phyloP scores from a whole-genome alignment of 2,113 vertebrate genomes.

The Danionella cerebrum region DNA sequence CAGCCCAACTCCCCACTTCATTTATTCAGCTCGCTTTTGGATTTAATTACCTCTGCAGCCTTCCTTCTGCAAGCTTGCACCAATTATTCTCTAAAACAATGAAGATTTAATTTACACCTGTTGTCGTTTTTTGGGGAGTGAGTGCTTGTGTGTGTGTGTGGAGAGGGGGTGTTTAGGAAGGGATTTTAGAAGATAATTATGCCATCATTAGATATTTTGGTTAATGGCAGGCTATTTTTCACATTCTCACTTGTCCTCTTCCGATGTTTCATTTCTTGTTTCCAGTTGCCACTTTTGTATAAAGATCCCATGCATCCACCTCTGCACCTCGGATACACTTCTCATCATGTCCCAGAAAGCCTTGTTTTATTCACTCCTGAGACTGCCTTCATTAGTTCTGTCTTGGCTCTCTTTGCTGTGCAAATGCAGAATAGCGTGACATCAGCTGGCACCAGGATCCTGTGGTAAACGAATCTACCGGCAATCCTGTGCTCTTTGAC shows the following conservation, averaged over 20 bases:
- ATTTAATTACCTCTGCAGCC: constrained; percentile 74
- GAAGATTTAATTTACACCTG: constrained; percentile 73
- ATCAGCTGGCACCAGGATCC: constrained; percentile 1
- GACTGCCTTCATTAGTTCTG: constrained; percentile 6
- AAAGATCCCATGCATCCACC: constrained; percentile 11
- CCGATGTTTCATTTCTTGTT: constrained; percentile 40
- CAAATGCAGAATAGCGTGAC: neutral
- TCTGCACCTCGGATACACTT: neutral
- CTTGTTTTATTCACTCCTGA: neutral
- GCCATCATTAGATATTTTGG: constrained; percentile 61
- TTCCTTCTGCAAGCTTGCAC: constrained; percentile 64
- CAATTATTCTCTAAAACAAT: constrained; percentile 66
- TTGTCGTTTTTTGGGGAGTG: constrained; percentile 64
- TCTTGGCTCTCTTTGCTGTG: neutral
- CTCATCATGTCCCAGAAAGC: neutral
- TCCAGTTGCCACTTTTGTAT: constrained; percentile 45
- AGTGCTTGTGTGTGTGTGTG: constrained; percentile 56
- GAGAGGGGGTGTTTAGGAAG: neutral
- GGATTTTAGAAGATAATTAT: constrained; percentile 68
- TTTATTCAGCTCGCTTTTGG: constrained; percentile 63
- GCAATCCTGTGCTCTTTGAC: neutral
- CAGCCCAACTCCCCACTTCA: constrained; percentile 65
- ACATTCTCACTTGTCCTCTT: constrained; percentile 48
- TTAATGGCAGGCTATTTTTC: constrained; percentile 60
- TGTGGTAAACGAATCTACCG: neutral